Evolutionary conservation across 2,113 vertebrate genomes (phyloP).

Genomic region (Plecturocebus donacophilus): DNA sequence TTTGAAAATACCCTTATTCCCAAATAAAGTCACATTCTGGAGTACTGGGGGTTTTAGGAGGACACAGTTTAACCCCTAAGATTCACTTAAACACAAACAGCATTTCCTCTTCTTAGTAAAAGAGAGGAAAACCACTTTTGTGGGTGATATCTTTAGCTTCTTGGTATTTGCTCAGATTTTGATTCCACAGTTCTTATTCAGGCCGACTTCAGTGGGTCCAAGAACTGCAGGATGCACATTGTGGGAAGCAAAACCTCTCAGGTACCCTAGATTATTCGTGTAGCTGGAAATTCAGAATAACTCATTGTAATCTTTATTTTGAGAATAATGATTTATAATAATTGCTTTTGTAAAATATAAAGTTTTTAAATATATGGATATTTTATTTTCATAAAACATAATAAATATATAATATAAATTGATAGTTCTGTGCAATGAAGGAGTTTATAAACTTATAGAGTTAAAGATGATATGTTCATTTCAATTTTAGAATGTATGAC

Average conservation of each 20-base stretch:
- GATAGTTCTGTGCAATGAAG: neutral
- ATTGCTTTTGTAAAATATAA: neutral
- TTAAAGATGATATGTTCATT: neutral
- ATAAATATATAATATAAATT: neutral
- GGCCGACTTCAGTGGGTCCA: neutral
- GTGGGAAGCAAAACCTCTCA: neutral
- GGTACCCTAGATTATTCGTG: neutral
- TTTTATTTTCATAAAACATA: neutral
- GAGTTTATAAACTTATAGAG: neutral
- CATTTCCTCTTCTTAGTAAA: neutral
- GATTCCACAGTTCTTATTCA: neutral
- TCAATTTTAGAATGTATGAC: neutral
- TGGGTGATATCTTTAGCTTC: neutral
- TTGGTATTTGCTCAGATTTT: neutral
- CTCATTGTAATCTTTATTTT: neutral
- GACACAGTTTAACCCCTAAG: neutral
- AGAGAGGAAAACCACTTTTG: neutral
- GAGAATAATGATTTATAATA: neutral
- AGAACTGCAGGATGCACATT: no score
- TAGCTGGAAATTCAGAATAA: neutral
- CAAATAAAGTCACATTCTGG: neutral
- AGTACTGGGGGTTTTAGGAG: neutral
- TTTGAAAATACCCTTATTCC: neutral
- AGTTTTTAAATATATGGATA: neutral
- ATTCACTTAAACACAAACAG: neutral